Percentiles rank a stretch among this genome's conserved stretches.
Conservation (phyloP, 2,113 vertebrate genomes). For the Sceloporus tristichus region DNA sequence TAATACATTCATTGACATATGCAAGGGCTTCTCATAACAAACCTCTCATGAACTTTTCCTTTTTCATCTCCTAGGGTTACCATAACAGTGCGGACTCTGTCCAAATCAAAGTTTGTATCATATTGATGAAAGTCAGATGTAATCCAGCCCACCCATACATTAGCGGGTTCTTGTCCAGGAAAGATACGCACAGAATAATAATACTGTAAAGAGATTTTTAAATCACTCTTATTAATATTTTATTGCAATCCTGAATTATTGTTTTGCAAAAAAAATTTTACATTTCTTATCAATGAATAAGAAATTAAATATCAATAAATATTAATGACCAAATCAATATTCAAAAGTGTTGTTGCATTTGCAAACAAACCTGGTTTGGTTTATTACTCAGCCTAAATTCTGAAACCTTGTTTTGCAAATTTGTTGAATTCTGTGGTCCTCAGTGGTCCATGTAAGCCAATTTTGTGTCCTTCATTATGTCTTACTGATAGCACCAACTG, state of each 20-base stretch:
- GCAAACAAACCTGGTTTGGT: not conserved
- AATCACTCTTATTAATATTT: not conserved
- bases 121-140: slow-evolving; percentile 97
- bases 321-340: no score
- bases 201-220: slow-evolving; percentile 80
- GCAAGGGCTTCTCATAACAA: slow-evolving; percentile 58
- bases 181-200: slow-evolving; percentile 96
- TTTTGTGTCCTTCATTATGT: not conserved
- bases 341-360: not conserved
- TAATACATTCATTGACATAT: not conserved
- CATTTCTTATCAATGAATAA: no score
- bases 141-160: slow-evolving; percentile 97
- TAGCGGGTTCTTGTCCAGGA: slow-evolving; percentile 94
- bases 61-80: slow-evolving; percentile 97
- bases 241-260: slow-evolving; percentile 28
- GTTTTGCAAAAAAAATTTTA: slow-evolving; percentile 26
- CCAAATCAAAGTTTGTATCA: slow-evolving; percentile 90
- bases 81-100: slow-evolving; percentile 92
- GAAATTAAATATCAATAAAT: no score
- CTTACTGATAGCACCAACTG: no score
- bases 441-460: not conserved
- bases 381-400: not conserved
- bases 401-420: not conserved
- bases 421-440: not conserved
- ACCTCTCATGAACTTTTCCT: slow-evolving; percentile 98